Evolutionary conservation across 2,888 invertebrate genomes (phyloP).

Genomic region (Pachymerium ferrugineum): DNA sequence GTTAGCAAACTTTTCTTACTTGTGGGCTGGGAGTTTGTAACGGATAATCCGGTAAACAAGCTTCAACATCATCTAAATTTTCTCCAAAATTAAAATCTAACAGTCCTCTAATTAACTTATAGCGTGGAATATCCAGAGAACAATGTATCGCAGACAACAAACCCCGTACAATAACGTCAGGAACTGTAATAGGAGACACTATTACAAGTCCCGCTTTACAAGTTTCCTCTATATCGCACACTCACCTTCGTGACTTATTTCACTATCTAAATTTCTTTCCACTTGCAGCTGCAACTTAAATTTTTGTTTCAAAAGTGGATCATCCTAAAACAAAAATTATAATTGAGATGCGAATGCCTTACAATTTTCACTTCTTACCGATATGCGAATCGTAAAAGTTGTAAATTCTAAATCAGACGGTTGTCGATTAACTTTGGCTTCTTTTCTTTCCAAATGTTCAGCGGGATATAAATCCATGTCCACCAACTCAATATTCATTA

Average conservation of each 20-base stretch:
- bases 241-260: constrained; percentile 47
- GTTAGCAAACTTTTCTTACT: background rate
- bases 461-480: constrained; percentile 73
- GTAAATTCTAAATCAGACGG: constrained; percentile 44
- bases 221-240: background rate
- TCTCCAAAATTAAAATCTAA: constrained; percentile 86
- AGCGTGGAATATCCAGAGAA: constrained; percentile 74
- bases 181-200: constrained; percentile 51
- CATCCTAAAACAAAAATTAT: constrained; percentile 2
- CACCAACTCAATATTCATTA: constrained; percentile 64
- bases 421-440: constrained; percentile 38
- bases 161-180: constrained; percentile 80
- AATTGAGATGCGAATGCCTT: background rate
- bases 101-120: constrained; percentile 78
- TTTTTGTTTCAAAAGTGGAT: constrained; percentile 68
- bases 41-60: background rate
- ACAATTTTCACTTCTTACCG: background rate
- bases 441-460: constrained; percentile 45
- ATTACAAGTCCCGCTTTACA: background rate
- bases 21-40: background rate
- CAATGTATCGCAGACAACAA: constrained; percentile 77
- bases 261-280: constrained; percentile 71
- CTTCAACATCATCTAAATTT: constrained; percentile 59
- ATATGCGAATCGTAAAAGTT: constrained; percentile 43
- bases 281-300: constrained; percentile 73